Conservation (phyloP, 64 coral and sea anemone species). For the Cladopsammia gracilis region DNA sequence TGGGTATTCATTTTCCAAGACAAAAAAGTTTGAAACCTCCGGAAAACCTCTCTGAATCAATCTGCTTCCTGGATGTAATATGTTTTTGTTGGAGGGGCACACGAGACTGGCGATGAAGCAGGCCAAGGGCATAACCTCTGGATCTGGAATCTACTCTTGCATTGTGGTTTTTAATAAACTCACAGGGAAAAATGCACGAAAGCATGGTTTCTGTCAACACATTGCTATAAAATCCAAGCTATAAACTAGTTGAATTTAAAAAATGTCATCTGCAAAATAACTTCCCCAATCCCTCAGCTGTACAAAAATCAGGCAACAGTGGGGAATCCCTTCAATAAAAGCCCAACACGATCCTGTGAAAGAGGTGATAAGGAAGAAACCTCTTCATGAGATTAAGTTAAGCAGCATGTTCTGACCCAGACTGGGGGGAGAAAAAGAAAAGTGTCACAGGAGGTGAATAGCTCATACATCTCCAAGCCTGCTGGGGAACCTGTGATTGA, state of each 20-base stretch:
- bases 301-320: slow-evolving; percentile 62
- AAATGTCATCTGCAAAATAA: slow-evolving; percentile 67
- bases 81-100: slow-evolving; percentile 76
- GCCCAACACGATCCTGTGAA: slow-evolving; percentile 70
- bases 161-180: slow-evolving; percentile 50
- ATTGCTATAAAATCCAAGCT: slow-evolving; percentile 29
- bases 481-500: slow-evolving; percentile 48
- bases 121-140: slow-evolving; percentile 46
- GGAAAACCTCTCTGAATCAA: slow-evolving; percentile 54
- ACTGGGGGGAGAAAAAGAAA: slow-evolving; percentile 40
- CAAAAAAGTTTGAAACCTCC: slow-evolving; percentile 69
- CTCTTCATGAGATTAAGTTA: slow-evolving; percentile 62
- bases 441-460: slow-evolving; percentile 54
- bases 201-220: slow-evolving; percentile 65
- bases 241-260: slow-evolving; percentile 72
- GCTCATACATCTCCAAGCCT: slow-evolving; percentile 41
- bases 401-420: slow-evolving; percentile 58
- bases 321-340: slow-evolving; percentile 74
- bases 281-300: slow-evolving; percentile 56
- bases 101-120: slow-evolving; percentile 73
- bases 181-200: slow-evolving; percentile 66
- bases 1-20: slow-evolving; percentile 52
- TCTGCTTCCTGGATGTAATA: slow-evolving; percentile 39
- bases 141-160: slow-evolving; percentile 49
- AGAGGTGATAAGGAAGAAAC: slow-evolving; percentile 62